Percentiles rank a stretch among this genome's conserved stretches.
Conservation (phyloP, 2,888 invertebrate species). For the Sphaeridia pumilis region DNA sequence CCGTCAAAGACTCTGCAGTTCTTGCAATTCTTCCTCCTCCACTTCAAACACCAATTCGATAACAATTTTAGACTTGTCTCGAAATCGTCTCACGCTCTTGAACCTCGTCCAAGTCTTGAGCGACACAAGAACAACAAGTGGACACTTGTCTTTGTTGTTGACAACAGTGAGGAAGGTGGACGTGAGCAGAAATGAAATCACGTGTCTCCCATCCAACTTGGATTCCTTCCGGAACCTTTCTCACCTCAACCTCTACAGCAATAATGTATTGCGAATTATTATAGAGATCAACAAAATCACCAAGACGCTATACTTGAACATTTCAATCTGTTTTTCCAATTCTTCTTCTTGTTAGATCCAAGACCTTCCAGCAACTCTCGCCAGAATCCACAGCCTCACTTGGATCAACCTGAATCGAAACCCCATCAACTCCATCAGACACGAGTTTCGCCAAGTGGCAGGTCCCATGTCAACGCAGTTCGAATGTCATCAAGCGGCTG, state of each 20-base stretch:
- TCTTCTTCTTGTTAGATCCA: not conserved
- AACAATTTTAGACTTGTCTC: not conserved
- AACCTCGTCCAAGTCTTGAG: conserved; percentile 1
- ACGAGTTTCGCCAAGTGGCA: conserved; percentile 4
- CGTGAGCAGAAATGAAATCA: conserved; percentile 4
- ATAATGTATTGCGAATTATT: not conserved
- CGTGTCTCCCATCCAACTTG: not conserved
- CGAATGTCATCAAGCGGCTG: conserved; percentile 1
- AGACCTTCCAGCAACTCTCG: not conserved
- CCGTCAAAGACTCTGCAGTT: too few species aligned
- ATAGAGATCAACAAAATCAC: too few species aligned
- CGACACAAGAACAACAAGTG: too few species aligned
- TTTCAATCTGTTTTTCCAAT: not conserved
- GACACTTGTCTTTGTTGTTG: not conserved
- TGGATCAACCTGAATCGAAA: conserved; percentile 8
- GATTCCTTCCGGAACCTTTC: not conserved
- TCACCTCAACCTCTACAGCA: conserved; percentile 1
- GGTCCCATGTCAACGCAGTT: conserved; percentile 6
- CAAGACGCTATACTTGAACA: too few species aligned
- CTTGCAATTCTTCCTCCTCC: too few species aligned
- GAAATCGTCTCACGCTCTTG: not conserved
- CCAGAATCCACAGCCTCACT: not conserved
- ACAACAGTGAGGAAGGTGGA: conserved; percentile 2
- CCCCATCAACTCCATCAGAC: not conserved
- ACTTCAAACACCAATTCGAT: too few species aligned